Percentiles rank a stretch among this genome's conserved stretches.
These are phyloP conservation scores for Echinarachnius parma DNA, from an alignment of 53 echinoderm and acorn worm genomes.

Conservation along the genomic window DNA sequence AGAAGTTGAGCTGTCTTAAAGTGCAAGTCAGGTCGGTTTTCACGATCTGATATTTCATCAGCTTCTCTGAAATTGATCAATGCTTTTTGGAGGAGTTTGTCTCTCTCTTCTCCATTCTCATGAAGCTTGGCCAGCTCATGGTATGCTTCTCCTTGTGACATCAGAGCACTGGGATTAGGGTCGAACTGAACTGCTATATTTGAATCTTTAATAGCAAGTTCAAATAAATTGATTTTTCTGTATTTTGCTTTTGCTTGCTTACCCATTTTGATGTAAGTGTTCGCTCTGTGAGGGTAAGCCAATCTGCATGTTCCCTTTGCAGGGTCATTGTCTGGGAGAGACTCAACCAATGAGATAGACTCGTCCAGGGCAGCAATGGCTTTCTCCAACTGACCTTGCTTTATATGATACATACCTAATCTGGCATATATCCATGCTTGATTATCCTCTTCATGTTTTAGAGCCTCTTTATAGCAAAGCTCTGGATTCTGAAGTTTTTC, in stretches of 20 bases:
- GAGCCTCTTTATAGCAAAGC: background rate
- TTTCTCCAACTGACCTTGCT: no score
- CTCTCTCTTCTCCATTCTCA: no score
- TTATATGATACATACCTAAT: background rate
- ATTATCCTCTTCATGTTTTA: background rate
- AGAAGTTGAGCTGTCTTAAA: no score
- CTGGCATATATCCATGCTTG: background rate
- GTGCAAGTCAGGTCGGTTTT: no score
- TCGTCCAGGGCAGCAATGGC: background rate
- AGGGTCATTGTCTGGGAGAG: background rate
- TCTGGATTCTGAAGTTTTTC: background rate
- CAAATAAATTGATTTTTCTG: background rate
- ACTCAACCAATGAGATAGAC: background rate
- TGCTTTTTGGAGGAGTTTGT: background rate
- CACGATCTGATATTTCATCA: no score
- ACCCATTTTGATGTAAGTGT: background rate
- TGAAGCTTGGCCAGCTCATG: no score
- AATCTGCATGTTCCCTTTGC: background rate
- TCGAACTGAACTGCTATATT: background rate
- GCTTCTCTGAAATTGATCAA: no score
- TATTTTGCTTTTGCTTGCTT: background rate
- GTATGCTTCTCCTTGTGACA: background rate
- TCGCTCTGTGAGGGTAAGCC: background rate
- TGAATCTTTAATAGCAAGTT: background rate
- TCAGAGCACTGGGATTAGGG: background rate